Conservation (phyloP, 2,113 vertebrate species). For the Barnardius zonarius region DNA sequence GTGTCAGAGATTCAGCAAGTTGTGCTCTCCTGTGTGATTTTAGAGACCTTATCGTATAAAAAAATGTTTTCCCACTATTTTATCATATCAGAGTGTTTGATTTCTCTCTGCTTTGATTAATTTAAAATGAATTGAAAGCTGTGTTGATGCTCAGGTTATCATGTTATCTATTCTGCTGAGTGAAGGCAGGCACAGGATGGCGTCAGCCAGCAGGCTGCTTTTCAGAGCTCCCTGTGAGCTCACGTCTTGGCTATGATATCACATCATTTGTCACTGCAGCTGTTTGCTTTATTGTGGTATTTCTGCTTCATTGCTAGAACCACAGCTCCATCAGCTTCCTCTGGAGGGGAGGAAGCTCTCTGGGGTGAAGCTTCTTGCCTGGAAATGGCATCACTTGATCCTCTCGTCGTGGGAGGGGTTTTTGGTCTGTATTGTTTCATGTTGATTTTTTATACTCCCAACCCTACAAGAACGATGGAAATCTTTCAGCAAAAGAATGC, state of each 20-base stretch:
- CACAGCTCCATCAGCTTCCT: not conserved
- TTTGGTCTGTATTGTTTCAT: not conserved
- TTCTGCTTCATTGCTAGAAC: not conserved
- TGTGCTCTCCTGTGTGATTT: accelerated
- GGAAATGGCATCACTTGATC: not conserved
- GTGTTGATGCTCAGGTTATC: no score
- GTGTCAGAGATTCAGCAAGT: not conserved
- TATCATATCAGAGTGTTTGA: not conserved
- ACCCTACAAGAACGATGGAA: not conserved
- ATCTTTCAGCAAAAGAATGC: not conserved
- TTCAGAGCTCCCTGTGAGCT: not conserved
- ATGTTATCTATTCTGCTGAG: accelerated
- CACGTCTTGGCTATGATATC: no score
- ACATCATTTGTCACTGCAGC: not conserved
- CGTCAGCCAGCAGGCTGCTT: not conserved
- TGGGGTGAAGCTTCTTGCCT: not conserved
- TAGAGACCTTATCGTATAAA: not conserved
- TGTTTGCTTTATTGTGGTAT: not conserved
- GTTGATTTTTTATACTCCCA: no score
- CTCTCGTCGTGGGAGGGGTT: not conserved
- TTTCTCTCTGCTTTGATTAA: not conserved
- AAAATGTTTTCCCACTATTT: not conserved
- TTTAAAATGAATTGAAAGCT: not conserved
- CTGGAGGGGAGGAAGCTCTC: not conserved
- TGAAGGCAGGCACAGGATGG: not conserved